phyloP scores from a whole-genome alignment of 2,113 vertebrate species.

The Camarhynchus parvulus region DNA sequence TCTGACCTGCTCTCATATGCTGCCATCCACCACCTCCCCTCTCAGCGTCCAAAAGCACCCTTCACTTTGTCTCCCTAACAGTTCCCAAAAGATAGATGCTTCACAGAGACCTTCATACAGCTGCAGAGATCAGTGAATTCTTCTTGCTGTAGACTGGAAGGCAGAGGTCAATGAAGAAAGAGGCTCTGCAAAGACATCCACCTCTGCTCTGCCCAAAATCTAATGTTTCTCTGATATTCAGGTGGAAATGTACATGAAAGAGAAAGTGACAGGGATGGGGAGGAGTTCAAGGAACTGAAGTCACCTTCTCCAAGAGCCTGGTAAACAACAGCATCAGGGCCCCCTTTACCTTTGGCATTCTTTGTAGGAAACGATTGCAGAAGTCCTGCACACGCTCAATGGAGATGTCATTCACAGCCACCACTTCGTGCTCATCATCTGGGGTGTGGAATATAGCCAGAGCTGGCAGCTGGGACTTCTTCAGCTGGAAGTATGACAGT shows the following conservation, averaged over 20 bases:
- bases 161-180: neutral
- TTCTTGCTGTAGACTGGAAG: neutral
- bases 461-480: conserved; percentile 83
- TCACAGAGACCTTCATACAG: neutral
- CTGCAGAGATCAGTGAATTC: neutral
- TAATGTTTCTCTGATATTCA: neutral
- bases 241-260: neutral
- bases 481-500: conserved; percentile 85
- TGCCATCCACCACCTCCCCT: neutral
- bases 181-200: neutral
- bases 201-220: neutral
- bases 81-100: neutral
- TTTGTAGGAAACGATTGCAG: conserved; percentile 80
- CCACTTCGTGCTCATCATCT: conserved; percentile 82
- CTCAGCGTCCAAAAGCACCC: neutral
- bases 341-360: conserved; percentile 55
- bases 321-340: neutral
- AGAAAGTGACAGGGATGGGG: neutral
- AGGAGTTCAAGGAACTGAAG: neutral
- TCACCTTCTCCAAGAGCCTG: neutral
- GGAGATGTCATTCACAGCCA: conserved; percentile 77
- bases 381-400: conserved; percentile 78
- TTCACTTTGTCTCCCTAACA: neutral
- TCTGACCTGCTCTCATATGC: neutral
- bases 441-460: conserved; percentile 81